Evolutionary conservation across 2,113 vertebrate genomes (phyloP), one percentile per base, ranked within the genome.

Genomic region (Heliornis fulica): DNA sequence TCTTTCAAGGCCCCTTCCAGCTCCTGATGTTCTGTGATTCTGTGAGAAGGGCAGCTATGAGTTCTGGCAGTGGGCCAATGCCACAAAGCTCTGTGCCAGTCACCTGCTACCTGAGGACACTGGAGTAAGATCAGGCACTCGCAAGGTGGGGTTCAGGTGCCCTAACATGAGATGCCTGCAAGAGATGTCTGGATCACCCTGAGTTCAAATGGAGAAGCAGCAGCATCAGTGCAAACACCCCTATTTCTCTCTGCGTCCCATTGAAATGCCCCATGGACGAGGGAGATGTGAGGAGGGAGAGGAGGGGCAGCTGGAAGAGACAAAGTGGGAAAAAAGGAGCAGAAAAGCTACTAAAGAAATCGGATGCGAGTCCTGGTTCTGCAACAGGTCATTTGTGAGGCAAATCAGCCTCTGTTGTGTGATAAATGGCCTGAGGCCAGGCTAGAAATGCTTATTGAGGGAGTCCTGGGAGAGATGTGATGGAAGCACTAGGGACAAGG

Each of bases 371-470:
- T 87, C 90, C 56, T 15, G 51, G 40, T 76, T 59, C 28, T 29
- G 85, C 93, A 87, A 94, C 68, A 86, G 87, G 76, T 90, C 60
- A 29, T 88, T 60, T 83, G 60, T 53, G 69, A 96, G 69, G 56
- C 83, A 87, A 87, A 89, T 89, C 76, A 36, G 43, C 64, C 64
- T 68, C 59, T 60, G 51, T 28, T 78, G 68, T 76, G 85, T 5
- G 60, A 83, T 83, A 36, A 36, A 82, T 23, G n/a, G 16, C 94
- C 83, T 5, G 56, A 75, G 76, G 94, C 40, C 90, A 81, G 86
- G 15, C 85, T 86, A 3, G 80, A 92, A 97, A 83, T 78, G 94
- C 96, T 96, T 95, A 90, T 92, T 95, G 94, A 89, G 90, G 7
- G n/a, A 90, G 80, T 92, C 90, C 88, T 71, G 86, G 43, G 63